Conservation (phyloP, 2,888 invertebrate species). For the Tetramorium bicarinatum region DNA sequence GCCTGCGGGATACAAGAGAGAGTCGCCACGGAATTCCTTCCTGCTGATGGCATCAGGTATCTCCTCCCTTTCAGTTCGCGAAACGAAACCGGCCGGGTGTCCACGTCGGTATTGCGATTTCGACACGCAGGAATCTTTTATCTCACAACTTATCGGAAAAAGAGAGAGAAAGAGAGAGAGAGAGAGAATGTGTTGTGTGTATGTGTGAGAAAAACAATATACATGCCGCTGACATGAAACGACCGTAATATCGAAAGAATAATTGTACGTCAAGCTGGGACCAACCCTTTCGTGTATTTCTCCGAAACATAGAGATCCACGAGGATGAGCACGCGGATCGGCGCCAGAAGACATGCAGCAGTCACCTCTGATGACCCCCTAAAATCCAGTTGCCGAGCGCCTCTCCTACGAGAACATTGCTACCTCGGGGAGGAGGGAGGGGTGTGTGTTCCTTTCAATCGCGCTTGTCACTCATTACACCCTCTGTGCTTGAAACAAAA, state of each 20-base stretch:
- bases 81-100: neutral
- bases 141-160: conserved; percentile 3
- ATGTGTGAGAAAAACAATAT: neutral
- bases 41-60: neutral
- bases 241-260: neutral
- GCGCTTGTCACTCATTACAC: conserved; percentile 24
- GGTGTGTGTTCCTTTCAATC: neutral
- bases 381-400: conserved; percentile 26
- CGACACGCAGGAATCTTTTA: conserved; percentile 41
- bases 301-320: conserved; percentile 24
- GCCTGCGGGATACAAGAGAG: neutral
- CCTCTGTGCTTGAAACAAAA: conserved; percentile 20
- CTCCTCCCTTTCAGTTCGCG: neutral
- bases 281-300: conserved; percentile 37
- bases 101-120: conserved; percentile 21
- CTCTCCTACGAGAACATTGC: conserved; percentile 16
- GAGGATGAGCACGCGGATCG: conserved; percentile 19
- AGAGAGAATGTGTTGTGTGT: neutral
- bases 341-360: conserved; percentile 30
- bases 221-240: neutral
- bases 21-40: neutral
- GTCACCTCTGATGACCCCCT: conserved; percentile 27
- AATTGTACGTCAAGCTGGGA: conserved; percentile 21
- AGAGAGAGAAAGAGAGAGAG: neutral
- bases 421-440: neutral